These are phyloP conservation scores for Xyrauchen texanus DNA, from an alignment of 2,113 vertebrate genomes.

Conservation along the genomic window DNA sequence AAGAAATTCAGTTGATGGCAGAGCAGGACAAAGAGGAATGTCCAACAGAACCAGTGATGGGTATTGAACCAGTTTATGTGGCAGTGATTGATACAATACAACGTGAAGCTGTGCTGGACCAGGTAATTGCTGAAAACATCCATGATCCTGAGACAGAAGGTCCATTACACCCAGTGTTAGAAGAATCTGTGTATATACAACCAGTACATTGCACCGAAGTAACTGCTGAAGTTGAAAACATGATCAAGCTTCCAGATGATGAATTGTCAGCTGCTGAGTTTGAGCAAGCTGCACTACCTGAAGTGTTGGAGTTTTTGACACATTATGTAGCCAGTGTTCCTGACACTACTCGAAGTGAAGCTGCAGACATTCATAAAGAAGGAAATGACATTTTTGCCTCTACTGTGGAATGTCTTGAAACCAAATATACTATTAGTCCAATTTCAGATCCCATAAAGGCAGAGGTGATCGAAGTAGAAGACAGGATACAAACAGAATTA, in stretches of 20 bases:
- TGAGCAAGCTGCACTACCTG: conserved; percentile 13
- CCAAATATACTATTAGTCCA: conserved; percentile 47
- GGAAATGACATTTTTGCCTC: conserved; percentile 47
- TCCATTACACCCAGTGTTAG: conserved; percentile 3
- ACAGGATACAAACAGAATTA: not conserved
- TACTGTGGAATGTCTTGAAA: conserved; percentile 54
- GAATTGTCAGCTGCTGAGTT: conserved; percentile 6
- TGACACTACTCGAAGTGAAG: conserved; percentile 49
- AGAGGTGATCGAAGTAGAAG: not conserved
- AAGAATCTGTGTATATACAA: conserved; percentile 41
- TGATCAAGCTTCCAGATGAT: conserved; percentile 16
- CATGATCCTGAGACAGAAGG: conserved; percentile 31
- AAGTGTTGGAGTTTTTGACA: conserved; percentile 33
- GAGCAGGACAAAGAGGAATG: conserved; percentile 43
- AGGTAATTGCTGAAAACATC: conserved; percentile 38
- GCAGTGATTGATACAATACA: conserved; percentile 37
- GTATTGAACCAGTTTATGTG: conserved; percentile 48
- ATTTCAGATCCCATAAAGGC: conserved; percentile 40
- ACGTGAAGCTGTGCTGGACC: conserved; percentile 20
- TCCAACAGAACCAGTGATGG: conserved; percentile 46
- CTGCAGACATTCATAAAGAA: conserved; percentile 51
- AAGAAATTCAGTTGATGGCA: conserved; percentile 32
- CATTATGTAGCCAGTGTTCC: conserved; percentile 29
- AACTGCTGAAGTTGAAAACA: conserved; percentile 46
- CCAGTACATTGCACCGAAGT: conserved; percentile 18